These are phyloP conservation scores for Cecropterus lyciades DNA, from an alignment of 1,140 invertebrate genomes.

Conservation along the genomic window DNA sequence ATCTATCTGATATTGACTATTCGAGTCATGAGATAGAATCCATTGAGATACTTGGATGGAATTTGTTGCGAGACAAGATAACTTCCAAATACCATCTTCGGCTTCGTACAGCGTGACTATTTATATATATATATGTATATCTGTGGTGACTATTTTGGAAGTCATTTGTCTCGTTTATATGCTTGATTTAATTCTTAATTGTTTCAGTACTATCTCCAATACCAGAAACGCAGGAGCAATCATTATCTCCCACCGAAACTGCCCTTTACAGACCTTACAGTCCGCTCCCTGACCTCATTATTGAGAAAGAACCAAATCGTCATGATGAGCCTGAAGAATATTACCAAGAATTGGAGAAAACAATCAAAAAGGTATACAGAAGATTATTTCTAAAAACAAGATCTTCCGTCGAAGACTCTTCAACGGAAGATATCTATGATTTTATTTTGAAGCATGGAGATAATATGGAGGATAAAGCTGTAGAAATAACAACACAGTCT, in stretches of 20 bases:
- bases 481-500: background rate
- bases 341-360: slow-evolving; percentile 44
- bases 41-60: too few species aligned
- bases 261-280: slow-evolving; percentile 27
- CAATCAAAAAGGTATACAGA: slow-evolving; percentile 45
- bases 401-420: background rate
- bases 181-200: too few species aligned
- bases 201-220: slow-evolving; percentile 45
- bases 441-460: background rate
- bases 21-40: too few species aligned
- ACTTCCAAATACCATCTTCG: too few species aligned
- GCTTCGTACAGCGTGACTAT: too few species aligned
- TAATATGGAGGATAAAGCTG: background rate
- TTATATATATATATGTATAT: too few species aligned
- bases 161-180: too few species aligned
- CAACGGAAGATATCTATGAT: background rate
- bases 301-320: slow-evolving; percentile 45
- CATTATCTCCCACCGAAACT: background rate
- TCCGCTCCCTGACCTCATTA: slow-evolving; percentile 53
- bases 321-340: slow-evolving; percentile 52
- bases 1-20: too few species aligned
- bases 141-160: too few species aligned
- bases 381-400: slow-evolving; percentile 36
- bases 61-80: too few species aligned
- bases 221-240: slow-evolving; percentile 33